Conservation (phyloP, 2,797 vertebrate genomes). For the Tangara arthus region DNA sequence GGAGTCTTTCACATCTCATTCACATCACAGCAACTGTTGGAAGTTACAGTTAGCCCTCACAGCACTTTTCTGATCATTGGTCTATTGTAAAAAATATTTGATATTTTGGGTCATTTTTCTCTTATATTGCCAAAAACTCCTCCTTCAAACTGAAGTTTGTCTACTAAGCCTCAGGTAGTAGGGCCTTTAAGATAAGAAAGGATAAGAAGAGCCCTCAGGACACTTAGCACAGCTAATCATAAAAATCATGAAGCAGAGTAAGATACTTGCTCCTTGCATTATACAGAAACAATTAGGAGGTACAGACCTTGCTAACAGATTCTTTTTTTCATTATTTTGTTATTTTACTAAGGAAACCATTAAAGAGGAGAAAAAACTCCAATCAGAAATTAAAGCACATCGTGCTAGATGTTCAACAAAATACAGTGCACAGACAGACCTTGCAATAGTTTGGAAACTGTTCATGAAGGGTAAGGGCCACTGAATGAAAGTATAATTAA, state of each 20-base stretch:
- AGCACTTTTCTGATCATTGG: background rate
- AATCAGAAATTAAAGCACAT: background rate
- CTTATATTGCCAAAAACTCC: background rate
- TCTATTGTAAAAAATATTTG: background rate
- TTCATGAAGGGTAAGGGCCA: background rate
- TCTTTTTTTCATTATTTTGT: background rate
- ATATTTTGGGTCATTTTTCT: background rate
- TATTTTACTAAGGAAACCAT: background rate
- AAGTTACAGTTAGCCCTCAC: background rate
- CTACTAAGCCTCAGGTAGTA: background rate
- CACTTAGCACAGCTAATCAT: background rate
- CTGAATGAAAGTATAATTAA: background rate
- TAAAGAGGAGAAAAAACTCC: background rate
- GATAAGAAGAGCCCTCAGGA: background rate
- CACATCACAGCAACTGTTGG: background rate
- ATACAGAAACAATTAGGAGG: background rate
- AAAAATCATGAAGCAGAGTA: background rate
- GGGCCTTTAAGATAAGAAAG: background rate
- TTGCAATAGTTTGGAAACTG: background rate
- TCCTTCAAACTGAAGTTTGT: background rate
- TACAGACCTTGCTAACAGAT: background rate
- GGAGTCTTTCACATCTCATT: constrained; percentile 7
- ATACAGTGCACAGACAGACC: background rate
- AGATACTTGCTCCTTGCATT: background rate
- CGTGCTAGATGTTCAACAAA: accelerated